Conservation (phyloP, 2,113 vertebrate species). For the Amphilophus citrinellus region DNA sequence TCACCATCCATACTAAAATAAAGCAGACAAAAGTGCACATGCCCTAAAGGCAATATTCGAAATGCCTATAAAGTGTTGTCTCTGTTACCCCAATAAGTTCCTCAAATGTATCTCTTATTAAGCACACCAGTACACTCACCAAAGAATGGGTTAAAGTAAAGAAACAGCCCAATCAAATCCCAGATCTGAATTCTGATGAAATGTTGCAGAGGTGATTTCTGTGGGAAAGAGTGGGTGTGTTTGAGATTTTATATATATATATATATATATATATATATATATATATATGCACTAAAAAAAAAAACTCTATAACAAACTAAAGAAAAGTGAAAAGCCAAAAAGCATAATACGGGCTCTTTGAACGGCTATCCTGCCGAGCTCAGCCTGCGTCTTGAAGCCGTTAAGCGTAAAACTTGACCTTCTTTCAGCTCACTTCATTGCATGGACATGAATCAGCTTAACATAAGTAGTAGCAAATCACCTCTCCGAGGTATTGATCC, state of each 20-base stretch:
- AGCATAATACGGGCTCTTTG: not conserved
- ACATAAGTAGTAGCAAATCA: constrained; percentile 47
- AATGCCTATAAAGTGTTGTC: not conserved
- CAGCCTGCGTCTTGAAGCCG: constrained; percentile 9
- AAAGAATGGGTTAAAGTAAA: not conserved
- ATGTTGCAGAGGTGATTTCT: not conserved
- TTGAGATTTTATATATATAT: not conserved
- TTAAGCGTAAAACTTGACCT: constrained; percentile 20
- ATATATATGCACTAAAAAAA: no score
- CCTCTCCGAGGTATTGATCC: constrained; percentile 41
- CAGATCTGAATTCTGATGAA: not conserved
- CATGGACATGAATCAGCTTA: constrained; percentile 43
- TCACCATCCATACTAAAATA: not conserved
- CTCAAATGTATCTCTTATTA: not conserved
- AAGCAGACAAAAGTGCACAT: not conserved
- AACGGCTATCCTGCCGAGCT: constrained; percentile 20
- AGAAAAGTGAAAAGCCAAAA: not conserved
- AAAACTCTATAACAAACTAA: not conserved
- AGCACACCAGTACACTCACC: not conserved
- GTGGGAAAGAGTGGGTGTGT: not conserved
- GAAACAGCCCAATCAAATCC: not conserved
- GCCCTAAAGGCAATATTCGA: not conserved
- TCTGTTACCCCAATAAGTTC: not conserved
- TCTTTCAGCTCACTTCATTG: constrained; percentile 54
- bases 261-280: no score